Evolutionary conservation across 2,888 invertebrate species (phyloP).

Genomic region (Apotomis turbidana): DNA sequence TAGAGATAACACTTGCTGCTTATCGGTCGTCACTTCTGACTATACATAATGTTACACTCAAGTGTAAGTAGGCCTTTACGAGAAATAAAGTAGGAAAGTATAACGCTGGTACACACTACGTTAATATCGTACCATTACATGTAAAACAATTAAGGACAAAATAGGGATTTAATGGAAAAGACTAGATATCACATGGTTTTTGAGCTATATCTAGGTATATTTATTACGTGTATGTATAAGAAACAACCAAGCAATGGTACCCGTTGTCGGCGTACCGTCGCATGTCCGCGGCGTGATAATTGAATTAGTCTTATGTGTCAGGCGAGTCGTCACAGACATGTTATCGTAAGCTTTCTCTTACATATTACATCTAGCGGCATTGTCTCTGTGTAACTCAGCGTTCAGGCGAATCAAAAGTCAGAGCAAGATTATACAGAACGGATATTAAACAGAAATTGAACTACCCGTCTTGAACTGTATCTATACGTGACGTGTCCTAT

Average conservation of each 20-base stretch:
- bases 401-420: constrained; percentile 21
- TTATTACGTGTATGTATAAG: constrained; percentile 52
- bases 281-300: constrained; percentile 10
- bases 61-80: constrained; percentile 35
- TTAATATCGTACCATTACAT: constrained; percentile 26
- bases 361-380: neutral
- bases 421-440: constrained; percentile 5
- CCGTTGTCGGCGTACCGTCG: constrained; percentile 12
- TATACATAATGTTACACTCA: constrained; percentile 26
- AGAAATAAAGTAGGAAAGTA: constrained; percentile 32
- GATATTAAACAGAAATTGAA: constrained; percentile 6
- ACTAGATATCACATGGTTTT: constrained; percentile 82
- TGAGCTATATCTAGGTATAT: constrained; percentile 69
- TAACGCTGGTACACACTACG: constrained; percentile 23
- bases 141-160: constrained; percentile 28
- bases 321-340: constrained; percentile 7
- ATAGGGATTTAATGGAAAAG: constrained; percentile 66
- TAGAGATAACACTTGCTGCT: constrained; percentile 31
- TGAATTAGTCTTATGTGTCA: constrained; percentile 3
- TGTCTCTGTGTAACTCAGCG: constrained; percentile 13
- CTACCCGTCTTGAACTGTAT: constrained; percentile 16
- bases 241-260: constrained; percentile 58
- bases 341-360: neutral
- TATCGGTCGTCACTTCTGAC: constrained; percentile 20
- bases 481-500: constrained; percentile 1